Evolutionary conservation across 2,113 vertebrate species (phyloP).

Genomic region (Cyphomyrus plagiostoma): DNA sequence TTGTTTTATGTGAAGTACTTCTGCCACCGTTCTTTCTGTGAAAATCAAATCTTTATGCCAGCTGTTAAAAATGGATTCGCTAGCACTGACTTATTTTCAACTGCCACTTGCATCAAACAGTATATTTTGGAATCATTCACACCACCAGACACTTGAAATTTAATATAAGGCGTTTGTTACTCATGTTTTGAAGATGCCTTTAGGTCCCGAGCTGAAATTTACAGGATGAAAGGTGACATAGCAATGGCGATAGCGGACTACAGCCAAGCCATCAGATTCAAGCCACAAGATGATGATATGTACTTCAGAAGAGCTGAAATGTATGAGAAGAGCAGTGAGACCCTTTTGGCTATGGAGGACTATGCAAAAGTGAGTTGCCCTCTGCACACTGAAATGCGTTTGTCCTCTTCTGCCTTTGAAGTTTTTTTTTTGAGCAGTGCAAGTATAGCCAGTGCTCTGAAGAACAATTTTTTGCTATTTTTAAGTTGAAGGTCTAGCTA

Average conservation of each 20-base stretch:
- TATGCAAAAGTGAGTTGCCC: conserved; percentile 56
- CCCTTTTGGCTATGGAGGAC: conserved; percentile 63
- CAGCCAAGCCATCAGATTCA: conserved; percentile 58
- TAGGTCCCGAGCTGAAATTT: conserved; percentile 69
- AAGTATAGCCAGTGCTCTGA: background rate
- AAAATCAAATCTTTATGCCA: background rate
- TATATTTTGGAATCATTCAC: background rate
- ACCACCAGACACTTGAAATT: background rate
- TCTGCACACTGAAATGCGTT: background rate
- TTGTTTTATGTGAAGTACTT: background rate
- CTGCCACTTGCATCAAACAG: background rate
- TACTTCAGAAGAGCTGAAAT: conserved; percentile 65
- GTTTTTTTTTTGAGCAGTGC: background rate
- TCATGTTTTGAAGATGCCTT: conserved; percentile 55
- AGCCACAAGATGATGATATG: conserved; percentile 55
- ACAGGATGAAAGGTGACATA: conserved; percentile 47
- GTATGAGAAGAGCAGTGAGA: conserved; percentile 47
- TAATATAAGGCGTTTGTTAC: background rate
- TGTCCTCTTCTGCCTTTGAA: background rate
- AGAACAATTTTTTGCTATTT: background rate
- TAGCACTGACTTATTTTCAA: background rate
- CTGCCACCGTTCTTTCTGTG: background rate
- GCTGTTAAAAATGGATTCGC: background rate
- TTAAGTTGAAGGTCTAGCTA: background rate
- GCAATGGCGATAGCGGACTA: conserved; percentile 59